Conservation (phyloP, 2,888 invertebrate species). For the Physocephala rufipes region DNA sequence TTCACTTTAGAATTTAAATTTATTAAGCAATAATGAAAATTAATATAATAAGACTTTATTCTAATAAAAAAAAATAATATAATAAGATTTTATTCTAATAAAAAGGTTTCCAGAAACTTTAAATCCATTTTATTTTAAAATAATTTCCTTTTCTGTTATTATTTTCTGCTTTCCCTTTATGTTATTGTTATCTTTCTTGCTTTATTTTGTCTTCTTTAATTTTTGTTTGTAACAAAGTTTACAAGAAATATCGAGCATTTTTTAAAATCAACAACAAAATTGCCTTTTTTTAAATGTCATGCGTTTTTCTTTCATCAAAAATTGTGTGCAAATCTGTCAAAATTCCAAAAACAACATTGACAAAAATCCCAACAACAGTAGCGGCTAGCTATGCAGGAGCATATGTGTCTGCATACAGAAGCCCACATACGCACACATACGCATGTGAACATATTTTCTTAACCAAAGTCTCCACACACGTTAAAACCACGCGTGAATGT, state of each 20-base stretch:
- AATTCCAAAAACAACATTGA: slow-evolving; percentile 16
- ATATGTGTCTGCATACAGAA: too few species aligned
- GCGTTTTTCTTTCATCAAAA: slow-evolving; percentile 16
- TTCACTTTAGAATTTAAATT: too few species aligned
- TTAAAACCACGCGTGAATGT: slow-evolving; percentile 8
- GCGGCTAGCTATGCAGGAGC: not conserved
- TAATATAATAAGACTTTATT: too few species aligned
- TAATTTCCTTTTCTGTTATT: not conserved
- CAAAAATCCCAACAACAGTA: not conserved
- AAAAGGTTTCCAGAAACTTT: too few species aligned
- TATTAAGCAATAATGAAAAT: too few species aligned
- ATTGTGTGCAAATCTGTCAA: slow-evolving; percentile 30
- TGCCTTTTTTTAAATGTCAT: not conserved
- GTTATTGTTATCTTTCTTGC: not conserved
- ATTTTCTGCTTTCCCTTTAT: not conserved
- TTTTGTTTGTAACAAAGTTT: not conserved
- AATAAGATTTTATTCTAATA: not conserved
- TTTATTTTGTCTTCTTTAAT: not conserved
- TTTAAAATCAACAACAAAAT: not conserved
- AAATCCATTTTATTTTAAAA: not conserved
- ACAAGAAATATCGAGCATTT: not conserved
- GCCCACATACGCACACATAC: not conserved
- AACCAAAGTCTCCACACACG: not conserved
- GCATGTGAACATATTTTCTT: not conserved
- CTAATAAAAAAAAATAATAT: too few species aligned